Base-by-base conservation (phyloP, 1,140 invertebrate species). In the Chironomus striatipennis region DNA sequence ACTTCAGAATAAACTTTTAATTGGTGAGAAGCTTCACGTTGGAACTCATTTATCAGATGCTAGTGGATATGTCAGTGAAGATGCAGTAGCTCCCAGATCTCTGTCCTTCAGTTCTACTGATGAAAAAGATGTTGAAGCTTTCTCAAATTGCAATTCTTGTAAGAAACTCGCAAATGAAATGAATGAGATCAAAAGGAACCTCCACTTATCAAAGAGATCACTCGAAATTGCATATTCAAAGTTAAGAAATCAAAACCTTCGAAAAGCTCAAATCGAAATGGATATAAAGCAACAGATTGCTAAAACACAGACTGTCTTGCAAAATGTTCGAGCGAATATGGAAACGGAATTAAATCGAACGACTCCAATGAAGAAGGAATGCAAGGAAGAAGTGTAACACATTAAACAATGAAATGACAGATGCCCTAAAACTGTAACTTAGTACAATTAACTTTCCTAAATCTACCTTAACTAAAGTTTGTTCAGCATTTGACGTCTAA, bases 241-340 rank as follows among this genome's bases (percentile, higher is more conserved):
- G 77, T 81, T 87, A 65, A 83, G 82, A 74, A 77, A 83, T 73
- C 83, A 85, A 75, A 87, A 87, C 79, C 83, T 86, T 78, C 81
- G 83, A 74, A 87, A 87, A 80, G 83, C 84, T 77, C 84, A 85
- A 79, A 83, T 87, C 42, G 86, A 87, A 77, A 84, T 84, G 79
- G 86, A 85, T 73, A 87, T 88, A 77, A 86, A 85, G 77, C 84
- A 83, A 78, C 85, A 88, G 79, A 83, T 88, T 77, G 82, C 85
- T 75, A 87, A 87, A 81, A 88, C 87, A 15, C 86, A 87, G 78
- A 83, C 84, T 78, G 85, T 87, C 24, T 80, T 88, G 73, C 81
- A 84, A 73, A 84, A 85, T 78, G 86, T 86, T 20, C 84, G 84
- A 77, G 85, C 85, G 0, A 87, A 87, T 79, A 81, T 87, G 80